phyloP scores from a whole-genome alignment of 2,888 invertebrate species.

The Scaptomyza tumidula region DNA sequence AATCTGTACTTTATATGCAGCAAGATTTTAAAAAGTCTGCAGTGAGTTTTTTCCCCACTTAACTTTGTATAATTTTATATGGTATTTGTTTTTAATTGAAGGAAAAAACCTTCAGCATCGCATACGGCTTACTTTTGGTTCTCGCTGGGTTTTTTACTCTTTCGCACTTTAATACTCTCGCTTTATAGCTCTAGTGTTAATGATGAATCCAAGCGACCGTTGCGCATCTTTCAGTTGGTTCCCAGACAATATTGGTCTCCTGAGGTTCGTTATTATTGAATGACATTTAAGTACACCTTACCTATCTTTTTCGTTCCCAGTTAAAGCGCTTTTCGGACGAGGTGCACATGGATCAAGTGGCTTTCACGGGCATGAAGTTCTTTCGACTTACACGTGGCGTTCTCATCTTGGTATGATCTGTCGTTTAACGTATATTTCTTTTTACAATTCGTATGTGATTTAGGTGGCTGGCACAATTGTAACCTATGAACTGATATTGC shows the following conservation, averaged over 20 bases:
- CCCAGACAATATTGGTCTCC: slow-evolving; percentile 84
- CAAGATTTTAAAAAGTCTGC: slow-evolving; percentile 86
- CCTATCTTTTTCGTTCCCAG: slow-evolving; percentile 57
- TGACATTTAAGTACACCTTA: neutral
- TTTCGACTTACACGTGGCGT: slow-evolving; percentile 82
- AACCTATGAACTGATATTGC: slow-evolving; percentile 86
- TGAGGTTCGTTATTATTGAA: slow-evolving; percentile 80
- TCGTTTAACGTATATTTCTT: neutral
- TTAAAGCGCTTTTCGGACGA: slow-evolving; percentile 83
- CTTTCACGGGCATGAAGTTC: slow-evolving; percentile 83
- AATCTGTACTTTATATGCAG: slow-evolving; percentile 87
- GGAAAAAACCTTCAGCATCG: slow-evolving; percentile 82
- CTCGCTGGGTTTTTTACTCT: slow-evolving; percentile 86
- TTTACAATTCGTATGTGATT: slow-evolving; percentile 2
- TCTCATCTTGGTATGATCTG: slow-evolving; percentile 76
- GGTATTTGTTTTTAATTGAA: slow-evolving; percentile 33
- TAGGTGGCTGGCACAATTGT: slow-evolving; percentile 87
- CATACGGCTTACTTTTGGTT: slow-evolving; percentile 86
- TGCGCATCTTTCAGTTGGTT: slow-evolving; percentile 84
- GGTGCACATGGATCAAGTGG: slow-evolving; percentile 82
- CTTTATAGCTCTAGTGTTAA: slow-evolving; percentile 86
- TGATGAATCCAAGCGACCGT: slow-evolving; percentile 85
- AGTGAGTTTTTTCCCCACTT: slow-evolving; percentile 66
- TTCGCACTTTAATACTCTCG: slow-evolving; percentile 86
- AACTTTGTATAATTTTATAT: no score